Conservation (phyloP, 2,113 vertebrate genomes). For the Ia io region DNA sequence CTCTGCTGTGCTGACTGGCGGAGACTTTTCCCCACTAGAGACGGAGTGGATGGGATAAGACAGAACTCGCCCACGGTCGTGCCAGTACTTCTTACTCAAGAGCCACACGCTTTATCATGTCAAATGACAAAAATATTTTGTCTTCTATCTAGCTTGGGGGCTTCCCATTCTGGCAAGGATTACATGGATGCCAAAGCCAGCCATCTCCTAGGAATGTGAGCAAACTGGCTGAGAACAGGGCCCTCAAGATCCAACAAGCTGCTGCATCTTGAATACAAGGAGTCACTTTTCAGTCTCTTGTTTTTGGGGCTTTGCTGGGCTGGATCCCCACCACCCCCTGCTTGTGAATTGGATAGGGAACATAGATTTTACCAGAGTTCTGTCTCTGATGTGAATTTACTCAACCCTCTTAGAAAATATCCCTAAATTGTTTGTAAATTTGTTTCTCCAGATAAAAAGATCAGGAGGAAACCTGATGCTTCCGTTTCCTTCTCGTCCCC, state of each 20-base stretch:
- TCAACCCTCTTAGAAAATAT: not conserved
- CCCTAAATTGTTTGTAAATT: not conserved
- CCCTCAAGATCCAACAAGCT: slow-evolving; percentile 60
- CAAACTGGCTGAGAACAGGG: slow-evolving; percentile 37
- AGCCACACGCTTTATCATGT: slow-evolving; percentile 56
- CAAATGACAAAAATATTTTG: slow-evolving; percentile 58
- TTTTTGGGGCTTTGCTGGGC: not conserved
- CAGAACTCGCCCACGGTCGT: not conserved
- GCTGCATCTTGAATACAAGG: not conserved
- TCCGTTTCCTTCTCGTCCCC: not conserved
- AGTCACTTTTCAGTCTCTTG: not conserved
- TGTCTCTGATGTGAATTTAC: not conserved
- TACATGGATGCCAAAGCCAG: not conserved
- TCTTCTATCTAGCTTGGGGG: slow-evolving; percentile 57
- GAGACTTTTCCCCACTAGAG: not conserved
- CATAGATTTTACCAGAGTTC: not conserved
- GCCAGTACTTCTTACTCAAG: slow-evolving; percentile 41
- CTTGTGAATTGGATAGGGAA: not conserved
- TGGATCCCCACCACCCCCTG: not conserved
- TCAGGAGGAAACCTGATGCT: not conserved
- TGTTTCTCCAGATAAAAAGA: not conserved
- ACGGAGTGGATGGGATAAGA: not conserved
- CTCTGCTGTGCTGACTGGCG: not conserved
- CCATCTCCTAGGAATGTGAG: slow-evolving; percentile 52
- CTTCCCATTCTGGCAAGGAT: slow-evolving; percentile 58